Evolutionary conservation across 2,113 vertebrate species (phyloP).

Genomic region (Poeciliopsis occidentalis): DNA sequence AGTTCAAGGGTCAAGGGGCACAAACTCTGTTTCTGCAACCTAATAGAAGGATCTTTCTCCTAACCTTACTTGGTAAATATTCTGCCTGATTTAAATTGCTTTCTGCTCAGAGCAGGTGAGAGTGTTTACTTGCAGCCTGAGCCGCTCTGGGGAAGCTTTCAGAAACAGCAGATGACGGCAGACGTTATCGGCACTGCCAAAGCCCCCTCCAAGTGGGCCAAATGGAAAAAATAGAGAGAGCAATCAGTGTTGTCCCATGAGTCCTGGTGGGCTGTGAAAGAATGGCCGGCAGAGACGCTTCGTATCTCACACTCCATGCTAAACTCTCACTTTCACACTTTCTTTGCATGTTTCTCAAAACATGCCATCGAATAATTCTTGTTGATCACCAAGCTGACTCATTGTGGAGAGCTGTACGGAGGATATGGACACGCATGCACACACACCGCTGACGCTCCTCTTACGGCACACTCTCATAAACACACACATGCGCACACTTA

Average conservation of each 20-base stretch:
- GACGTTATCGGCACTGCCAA: constrained; percentile 37
- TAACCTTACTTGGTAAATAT: background rate
- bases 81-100: constrained; percentile 31
- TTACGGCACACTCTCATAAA: constrained; percentile 12
- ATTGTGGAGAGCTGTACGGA: constrained; percentile 34
- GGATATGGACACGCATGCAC: constrained; percentile 39
- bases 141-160: constrained; percentile 31
- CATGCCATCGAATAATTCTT: constrained; percentile 70
- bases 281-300: constrained; percentile 47
- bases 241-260: constrained; percentile 52
- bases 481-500: constrained; percentile 56
- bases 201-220: constrained; percentile 36
- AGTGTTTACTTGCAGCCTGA: constrained; percentile 16
- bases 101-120: constrained; percentile 19
- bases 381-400: constrained; percentile 69
- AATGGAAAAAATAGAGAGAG: constrained; percentile 47
- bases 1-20: background rate
- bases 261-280: constrained; percentile 58
- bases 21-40: background rate
- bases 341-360: constrained; percentile 53
- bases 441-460: constrained; percentile 54
- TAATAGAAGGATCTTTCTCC: background rate
- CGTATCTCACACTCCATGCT: constrained; percentile 15
- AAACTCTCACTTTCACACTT: constrained; percentile 35
- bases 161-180: constrained; percentile 38